phyloP scores from a whole-genome alignment of 2,797 vertebrate species.

The Onychomys leucogaster region DNA sequence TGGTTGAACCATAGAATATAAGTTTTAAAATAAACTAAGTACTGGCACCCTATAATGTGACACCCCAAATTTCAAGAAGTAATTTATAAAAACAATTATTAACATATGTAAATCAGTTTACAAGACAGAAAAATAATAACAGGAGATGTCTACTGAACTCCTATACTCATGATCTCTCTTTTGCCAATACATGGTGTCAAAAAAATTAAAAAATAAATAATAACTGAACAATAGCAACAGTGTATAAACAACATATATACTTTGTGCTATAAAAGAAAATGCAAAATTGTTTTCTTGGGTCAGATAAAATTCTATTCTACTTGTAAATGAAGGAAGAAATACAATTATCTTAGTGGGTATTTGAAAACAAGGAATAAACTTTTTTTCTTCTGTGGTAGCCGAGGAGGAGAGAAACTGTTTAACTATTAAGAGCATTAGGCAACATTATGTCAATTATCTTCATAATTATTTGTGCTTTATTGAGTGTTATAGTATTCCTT shows the following conservation, averaged over 20 bases:
- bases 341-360: neutral
- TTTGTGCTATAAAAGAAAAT: slow-evolving; percentile 38
- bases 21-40: neutral
- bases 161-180: slow-evolving; percentile 17
- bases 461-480: slow-evolving; percentile 1
- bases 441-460: neutral
- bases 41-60: slow-evolving; percentile 60
- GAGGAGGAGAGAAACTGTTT: neutral
- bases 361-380: slow-evolving; percentile 29
- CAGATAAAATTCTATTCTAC: neutral
- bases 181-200: neutral
- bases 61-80: neutral
- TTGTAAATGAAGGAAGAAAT: neutral
- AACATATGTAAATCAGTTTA: slow-evolving; percentile 37
- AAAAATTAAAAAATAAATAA: slow-evolving; percentile 45
- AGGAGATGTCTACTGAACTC: slow-evolving; percentile 47
- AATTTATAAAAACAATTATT: slow-evolving; percentile 45
- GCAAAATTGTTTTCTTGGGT: slow-evolving; percentile 4
- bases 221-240: slow-evolving; percentile 36
- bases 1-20: slow-evolving; percentile 67
- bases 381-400: neutral
- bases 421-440: slow-evolving; percentile 16
- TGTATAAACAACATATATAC: neutral
- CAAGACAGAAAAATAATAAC: slow-evolving; percentile 68
- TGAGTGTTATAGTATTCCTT: neutral